These are phyloP conservation scores for Hypena proboscidalis DNA, from an alignment of 2,888 invertebrate genomes.

Conservation along the genomic window DNA sequence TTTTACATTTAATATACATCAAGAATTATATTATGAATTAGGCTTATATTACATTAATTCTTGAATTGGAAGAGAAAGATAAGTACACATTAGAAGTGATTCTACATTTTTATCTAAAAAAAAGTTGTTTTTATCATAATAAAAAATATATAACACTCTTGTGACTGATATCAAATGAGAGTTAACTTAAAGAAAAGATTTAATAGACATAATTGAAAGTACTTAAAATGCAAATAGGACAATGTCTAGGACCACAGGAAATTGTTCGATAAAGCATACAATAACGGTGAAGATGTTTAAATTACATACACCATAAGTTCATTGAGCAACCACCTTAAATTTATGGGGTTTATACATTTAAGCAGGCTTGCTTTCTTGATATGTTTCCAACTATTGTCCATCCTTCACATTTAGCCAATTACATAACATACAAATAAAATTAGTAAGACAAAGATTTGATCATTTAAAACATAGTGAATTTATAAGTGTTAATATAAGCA, in stretches of 20 bases:
- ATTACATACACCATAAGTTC: constrained; percentile 15
- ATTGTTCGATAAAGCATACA: neutral
- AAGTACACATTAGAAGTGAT: constrained; percentile 1
- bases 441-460: constrained; percentile 12
- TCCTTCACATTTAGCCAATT: constrained; percentile 10
- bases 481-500: constrained; percentile 23
- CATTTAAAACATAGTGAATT: constrained; percentile 8
- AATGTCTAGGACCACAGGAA: constrained; percentile 3
- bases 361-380: constrained; percentile 36
- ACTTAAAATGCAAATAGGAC: neutral
- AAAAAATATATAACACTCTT: no score
- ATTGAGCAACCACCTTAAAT: constrained; percentile 29
- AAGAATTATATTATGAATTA: neutral
- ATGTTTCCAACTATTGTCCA: constrained; percentile 43
- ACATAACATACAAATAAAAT: constrained; percentile 4
- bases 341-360: constrained; percentile 15
- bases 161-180: no score
- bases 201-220: no score
- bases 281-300: constrained; percentile 3
- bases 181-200: no score
- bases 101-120: neutral
- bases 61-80: constrained; percentile 3
- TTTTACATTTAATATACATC: neutral
- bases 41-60: neutral
- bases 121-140: no score